Evolutionary conservation across 1,140 invertebrate species (phyloP).

Genomic region (Neelides sp.): DNA sequence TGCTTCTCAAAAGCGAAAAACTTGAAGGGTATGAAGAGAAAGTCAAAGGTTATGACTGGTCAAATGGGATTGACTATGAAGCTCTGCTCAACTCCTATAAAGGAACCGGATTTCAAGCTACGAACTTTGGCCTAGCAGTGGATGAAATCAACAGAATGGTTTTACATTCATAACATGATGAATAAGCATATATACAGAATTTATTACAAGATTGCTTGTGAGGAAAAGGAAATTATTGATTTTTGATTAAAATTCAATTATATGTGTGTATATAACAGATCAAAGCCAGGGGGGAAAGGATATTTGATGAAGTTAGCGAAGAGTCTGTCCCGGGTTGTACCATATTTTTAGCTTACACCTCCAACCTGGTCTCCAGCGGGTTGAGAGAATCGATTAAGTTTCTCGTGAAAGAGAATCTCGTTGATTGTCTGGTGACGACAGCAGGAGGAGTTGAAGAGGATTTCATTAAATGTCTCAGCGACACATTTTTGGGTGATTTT

Average conservation of each 20-base stretch:
- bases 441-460: constrained; percentile 98
- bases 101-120: constrained; percentile 88
- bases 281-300: constrained; percentile 16
- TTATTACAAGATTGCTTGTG: too few species aligned
- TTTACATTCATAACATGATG: constrained; percentile 13
- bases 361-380: constrained; percentile 92
- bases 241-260: too few species aligned
- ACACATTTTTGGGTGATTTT: constrained; percentile 87
- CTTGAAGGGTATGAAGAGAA: constrained; percentile 8
- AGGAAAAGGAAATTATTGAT: too few species aligned
- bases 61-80: constrained; percentile 76
- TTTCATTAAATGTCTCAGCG: constrained; percentile 94
- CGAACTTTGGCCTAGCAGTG: constrained; percentile 80
- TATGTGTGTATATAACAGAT: constrained; percentile 22
- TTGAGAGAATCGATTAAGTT: constrained; percentile 80
- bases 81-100: constrained; percentile 66
- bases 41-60: constrained; percentile 74
- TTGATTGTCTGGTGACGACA: constrained; percentile 94
- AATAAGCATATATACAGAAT: too few species aligned
- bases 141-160: constrained; percentile 90
- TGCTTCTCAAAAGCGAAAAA: constrained; percentile 4
- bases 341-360: constrained; percentile 95
- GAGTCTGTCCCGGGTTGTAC: constrained; percentile 56
- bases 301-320: constrained; percentile 29
- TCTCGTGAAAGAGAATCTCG: constrained; percentile 76